Conservation (phyloP, 1,140 invertebrate species). For the Dermatophagoides farinae region DNA sequence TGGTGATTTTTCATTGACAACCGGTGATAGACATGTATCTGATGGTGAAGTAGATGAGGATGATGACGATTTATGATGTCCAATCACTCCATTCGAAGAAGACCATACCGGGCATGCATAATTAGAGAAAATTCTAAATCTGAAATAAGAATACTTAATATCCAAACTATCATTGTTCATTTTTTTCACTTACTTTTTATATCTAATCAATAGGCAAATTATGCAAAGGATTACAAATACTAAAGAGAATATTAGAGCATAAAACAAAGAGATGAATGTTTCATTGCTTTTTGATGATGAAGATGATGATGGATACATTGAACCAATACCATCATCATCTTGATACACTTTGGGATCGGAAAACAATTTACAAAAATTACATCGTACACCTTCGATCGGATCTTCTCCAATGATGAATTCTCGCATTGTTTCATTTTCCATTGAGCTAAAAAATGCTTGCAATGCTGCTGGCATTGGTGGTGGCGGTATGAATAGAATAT, state of each 20-base stretch:
- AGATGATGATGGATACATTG: background rate
- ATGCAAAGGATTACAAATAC: background rate
- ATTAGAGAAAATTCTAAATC: constrained; percentile 13
- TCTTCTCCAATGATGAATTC: background rate
- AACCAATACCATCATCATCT: background rate
- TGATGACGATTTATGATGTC: constrained; percentile 11
- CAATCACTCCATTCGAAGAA: background rate
- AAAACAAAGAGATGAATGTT: constrained; percentile 12
- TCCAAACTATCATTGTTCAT: background rate
- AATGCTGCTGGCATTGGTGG: constrained; percentile 13
- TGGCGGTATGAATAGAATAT: constrained; percentile 13
- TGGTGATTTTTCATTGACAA: constrained; percentile 16
- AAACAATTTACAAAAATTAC: constrained; percentile 15
- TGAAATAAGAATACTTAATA: background rate
- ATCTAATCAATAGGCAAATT: constrained; percentile 5
- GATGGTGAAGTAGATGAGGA: constrained; percentile 4
- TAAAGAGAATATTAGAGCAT: background rate
- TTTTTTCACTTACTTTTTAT: constrained; percentile 10
- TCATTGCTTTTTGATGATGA: background rate
- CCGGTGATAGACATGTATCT: constrained; percentile 10
- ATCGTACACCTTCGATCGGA: background rate
- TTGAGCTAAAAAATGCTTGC: background rate
- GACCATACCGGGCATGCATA: constrained; percentile 12
- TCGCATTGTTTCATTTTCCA: constrained; percentile 8
- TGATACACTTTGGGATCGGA: background rate